Evolutionary conservation across 2,797 vertebrate genomes (phyloP), one percentile per base, ranked within the genome.

Genomic region (Malurus leucopterus): DNA sequence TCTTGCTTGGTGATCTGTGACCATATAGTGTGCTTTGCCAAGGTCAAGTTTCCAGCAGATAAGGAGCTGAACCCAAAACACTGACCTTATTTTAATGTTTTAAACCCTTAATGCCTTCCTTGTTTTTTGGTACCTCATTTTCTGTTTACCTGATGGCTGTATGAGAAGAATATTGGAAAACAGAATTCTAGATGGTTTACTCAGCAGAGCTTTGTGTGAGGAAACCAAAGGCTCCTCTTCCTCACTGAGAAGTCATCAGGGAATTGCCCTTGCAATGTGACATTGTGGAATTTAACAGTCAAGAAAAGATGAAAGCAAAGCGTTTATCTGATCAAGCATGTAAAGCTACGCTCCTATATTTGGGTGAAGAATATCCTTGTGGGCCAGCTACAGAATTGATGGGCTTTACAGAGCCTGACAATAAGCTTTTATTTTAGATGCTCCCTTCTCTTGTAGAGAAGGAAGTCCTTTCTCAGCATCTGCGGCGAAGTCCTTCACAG

Each of bases 231-330:
- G 2, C 13, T 72, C 2, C 41, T 77, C 17, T 20, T 73, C 8
- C 18, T 72, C 36, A 13, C 15, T 8, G 44, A n/a, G 20, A 75
- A 4, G 38, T 36, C 43, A 23, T 16, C 12, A 41, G 27, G 8
- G 15, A 71, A 61, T 59, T 65, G 24, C 11, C 11, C 41, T 15
- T 77, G 38, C 8, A 3, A 1, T 13, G 14, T 53, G 59, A 38
- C 30, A 3, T 22, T 47, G 51, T 57, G 36, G 20, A 6, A 82
- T 76, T 41, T 46, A 84, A 27, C 15, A 71, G 59, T 26, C 79
- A 86, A 85, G 16, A 64, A 64, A 80, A 77, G 88, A 82, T 21
- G 1, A 50, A 81, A 70, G 23, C 12, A 47, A 67, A 89, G 43
- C 24, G 67, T 34, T 67, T 72, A n/a, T 3, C 15, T 76, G 43